Conservation (phyloP, 2,888 invertebrate species). For the Diaphora mendica region DNA sequence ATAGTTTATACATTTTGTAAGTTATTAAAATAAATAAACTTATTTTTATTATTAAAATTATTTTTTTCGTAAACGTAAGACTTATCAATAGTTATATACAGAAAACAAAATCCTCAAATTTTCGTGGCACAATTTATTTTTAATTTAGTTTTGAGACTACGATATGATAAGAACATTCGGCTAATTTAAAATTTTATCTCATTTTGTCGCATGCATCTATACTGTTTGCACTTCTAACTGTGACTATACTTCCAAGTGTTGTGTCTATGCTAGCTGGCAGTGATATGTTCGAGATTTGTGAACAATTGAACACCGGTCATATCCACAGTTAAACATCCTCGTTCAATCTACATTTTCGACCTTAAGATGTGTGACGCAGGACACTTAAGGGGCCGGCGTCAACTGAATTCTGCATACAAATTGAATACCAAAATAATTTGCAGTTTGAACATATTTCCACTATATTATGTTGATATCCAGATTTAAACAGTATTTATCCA, state of each 20-base stretch:
- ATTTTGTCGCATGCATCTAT: neutral
- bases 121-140: neutral
- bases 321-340: conserved; percentile 37
- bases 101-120: neutral
- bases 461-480: no score
- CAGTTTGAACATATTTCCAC: no score
- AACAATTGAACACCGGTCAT: conserved; percentile 29
- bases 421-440: no score
- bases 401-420: no score
- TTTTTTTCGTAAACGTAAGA: no score
- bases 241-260: neutral
- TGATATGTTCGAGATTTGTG: neutral
- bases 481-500: no score
- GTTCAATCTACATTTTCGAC: conserved; percentile 35
- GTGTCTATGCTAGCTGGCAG: neutral
- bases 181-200: neutral
- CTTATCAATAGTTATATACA: no score
- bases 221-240: neutral
- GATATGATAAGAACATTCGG: neutral
- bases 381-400: no score
- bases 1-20: conserved; percentile 30
- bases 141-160: neutral
- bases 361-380: conserved; percentile 30
- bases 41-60: no score
- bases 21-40: neutral